A percentile compares a stretch with the other conserved stretches of the same genome.
Conservation (phyloP, 2,888 invertebrate genomes). For the Pachycephus smyrnensis region DNA sequence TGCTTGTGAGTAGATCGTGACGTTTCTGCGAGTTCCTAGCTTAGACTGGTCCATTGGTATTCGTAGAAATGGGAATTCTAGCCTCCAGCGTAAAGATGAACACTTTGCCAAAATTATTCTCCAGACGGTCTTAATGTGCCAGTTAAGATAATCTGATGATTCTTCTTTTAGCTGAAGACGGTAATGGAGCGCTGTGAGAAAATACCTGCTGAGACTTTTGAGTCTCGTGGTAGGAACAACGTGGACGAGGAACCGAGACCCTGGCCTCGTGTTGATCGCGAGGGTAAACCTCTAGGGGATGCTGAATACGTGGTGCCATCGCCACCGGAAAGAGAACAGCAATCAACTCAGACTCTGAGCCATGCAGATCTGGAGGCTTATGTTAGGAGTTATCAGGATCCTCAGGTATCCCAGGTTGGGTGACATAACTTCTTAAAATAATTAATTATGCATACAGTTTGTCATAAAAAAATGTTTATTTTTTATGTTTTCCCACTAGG, state of each 20-base stretch:
- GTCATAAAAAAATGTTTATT: slow-evolving; percentile 1
- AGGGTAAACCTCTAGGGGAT: slow-evolving; percentile 74
- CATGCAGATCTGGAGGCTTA: slow-evolving; percentile 80
- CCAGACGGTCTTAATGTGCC: neutral
- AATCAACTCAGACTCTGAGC: slow-evolving; percentile 67
- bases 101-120: neutral
- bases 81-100: neutral
- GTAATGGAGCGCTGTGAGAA: slow-evolving; percentile 79
- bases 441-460: neutral
- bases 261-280: slow-evolving; percentile 73
- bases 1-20: neutral
- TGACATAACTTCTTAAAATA: slow-evolving; percentile 7
- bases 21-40: neutral
- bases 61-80: neutral
- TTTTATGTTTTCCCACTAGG: slow-evolving; percentile 43
- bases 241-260: slow-evolving; percentile 64
- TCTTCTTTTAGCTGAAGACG: slow-evolving; percentile 73
- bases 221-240: slow-evolving; percentile 63
- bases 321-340: slow-evolving; percentile 76
- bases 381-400: slow-evolving; percentile 73
- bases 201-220: slow-evolving; percentile 71
- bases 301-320: slow-evolving; percentile 77
- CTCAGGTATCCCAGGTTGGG: slow-evolving; percentile 54
- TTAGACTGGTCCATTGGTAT: neutral
- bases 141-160: slow-evolving; percentile 10